These are phyloP conservation scores for Pomatostomus ruficeps DNA, from an alignment of 2,113 vertebrate genomes.

Conservation along the genomic window DNA sequence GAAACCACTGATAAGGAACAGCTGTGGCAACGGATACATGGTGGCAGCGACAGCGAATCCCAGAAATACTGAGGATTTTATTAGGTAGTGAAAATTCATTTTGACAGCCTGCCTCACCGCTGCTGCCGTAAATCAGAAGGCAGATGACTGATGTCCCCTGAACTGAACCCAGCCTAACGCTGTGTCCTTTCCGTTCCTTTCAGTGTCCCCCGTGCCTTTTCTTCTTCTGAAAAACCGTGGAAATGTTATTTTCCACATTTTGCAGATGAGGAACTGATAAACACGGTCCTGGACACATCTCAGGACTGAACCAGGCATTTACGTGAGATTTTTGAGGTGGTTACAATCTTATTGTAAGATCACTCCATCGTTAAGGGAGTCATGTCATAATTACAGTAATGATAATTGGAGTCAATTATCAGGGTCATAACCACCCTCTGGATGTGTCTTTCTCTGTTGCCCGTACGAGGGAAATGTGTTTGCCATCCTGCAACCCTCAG, in stretches of 20 bases:
- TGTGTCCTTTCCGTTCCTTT: not conserved
- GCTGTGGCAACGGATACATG: not conserved
- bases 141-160: not conserved
- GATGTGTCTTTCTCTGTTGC: not conserved
- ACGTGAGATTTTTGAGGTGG: not conserved
- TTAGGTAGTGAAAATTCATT: not conserved
- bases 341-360: not conserved
- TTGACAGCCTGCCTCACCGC: not conserved
- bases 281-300: not conserved
- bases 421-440: not conserved
- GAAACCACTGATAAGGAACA: constrained; percentile 32
- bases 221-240: not conserved
- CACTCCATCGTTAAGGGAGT: not conserved
- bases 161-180: not conserved
- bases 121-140: not conserved
- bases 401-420: not conserved
- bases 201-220: not conserved
- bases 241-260: not conserved
- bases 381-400: not conserved
- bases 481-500: not conserved
- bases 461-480: not conserved
- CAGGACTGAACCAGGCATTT: not conserved
- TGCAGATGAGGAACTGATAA: not conserved
- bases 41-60: constrained; percentile 40
- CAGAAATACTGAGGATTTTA: constrained; percentile 41